A percentile compares a stretch with the other conserved stretches of the same genome.
Evolutionary conservation across 2,888 invertebrate genomes (phyloP).

Genomic region (Chrysodeixis includens): DNA sequence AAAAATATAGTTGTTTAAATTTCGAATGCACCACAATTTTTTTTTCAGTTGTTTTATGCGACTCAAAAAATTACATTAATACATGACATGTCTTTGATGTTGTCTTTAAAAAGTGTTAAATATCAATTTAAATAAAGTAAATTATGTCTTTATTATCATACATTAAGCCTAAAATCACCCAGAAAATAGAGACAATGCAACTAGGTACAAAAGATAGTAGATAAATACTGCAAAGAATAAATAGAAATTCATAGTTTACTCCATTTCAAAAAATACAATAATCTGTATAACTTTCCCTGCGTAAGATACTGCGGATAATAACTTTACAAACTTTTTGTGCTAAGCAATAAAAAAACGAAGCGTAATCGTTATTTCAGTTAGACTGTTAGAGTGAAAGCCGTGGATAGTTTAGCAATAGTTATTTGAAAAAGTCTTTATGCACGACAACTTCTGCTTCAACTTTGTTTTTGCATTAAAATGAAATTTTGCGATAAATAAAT

Average conservation of each 20-base stretch:
- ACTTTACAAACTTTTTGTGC: conserved; percentile 7
- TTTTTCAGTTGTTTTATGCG: no score
- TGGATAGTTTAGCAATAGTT: conserved; percentile 20
- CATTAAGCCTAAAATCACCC: no score
- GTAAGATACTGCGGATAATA: conserved; percentile 5
- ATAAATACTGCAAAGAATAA: background rate
- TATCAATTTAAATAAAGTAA: no score
- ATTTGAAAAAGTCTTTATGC: conserved; percentile 25
- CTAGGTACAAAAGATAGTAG: no score
- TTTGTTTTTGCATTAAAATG: conserved; percentile 24
- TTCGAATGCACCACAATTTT: no score
- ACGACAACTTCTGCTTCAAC: conserved; percentile 6
- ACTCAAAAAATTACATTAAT: no score
- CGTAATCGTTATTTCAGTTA: conserved; percentile 16
- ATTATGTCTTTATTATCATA: no score
- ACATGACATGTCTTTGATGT: no score
- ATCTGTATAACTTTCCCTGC: background rate
- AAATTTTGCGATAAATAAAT: conserved; percentile 20
- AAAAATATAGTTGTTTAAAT: no score
- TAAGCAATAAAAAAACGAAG: conserved; percentile 16
- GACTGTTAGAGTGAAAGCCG: conserved; percentile 29
- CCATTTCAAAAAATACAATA: background rate
- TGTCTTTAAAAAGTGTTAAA: no score
- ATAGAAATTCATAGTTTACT: background rate
- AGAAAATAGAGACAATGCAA: no score